Base-by-base conservation (phyloP, 2,113 vertebrate species). In the Chrysemys picta region DNA sequence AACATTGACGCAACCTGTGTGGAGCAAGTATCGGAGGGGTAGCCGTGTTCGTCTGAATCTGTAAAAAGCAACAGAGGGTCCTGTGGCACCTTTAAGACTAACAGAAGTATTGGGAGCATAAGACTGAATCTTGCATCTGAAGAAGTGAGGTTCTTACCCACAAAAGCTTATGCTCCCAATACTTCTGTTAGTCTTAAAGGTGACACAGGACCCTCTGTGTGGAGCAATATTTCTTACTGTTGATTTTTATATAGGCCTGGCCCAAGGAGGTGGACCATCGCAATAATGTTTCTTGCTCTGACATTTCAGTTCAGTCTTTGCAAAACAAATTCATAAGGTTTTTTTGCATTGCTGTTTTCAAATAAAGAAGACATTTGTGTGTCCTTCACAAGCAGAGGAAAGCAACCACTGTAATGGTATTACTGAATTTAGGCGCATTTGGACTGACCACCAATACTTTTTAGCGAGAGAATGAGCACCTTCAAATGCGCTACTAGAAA, bases 381-480 rank as follows among this genome's bases (percentile, higher is more conserved):
- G 31, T 57, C 59, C 92, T 88, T 72, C 53, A 79, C 57, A 72
- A 6, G 57, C 88, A 85, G 65, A 9, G 42, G 42, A 42, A 42
- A 42, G 42, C 42, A 4, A 42, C 42, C 42, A 42, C 42, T 42
- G 42, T 42, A 42, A 42, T 84, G 87, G 16, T 78, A 13, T 19
- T 47, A 11, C 11, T 87, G 45, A 16, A 2, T 1, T 81, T 75
- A 50, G 35, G 31, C 93, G 80, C 82, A 76, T 52, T 59, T 84
- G 85, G 85, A 22, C 0, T 0, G 13, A 50, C 29, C 12, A 38
- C n/a, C 52, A 1, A 0, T 42, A 50, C 49, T 72, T 47, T 12
- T 27, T 14, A 7, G 75, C n/a, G 8, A 72, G n/a, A 22, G n/a
- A 72, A 22, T 72, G 19, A 72, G 8, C n/a, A 72, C 17, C 65